Evolutionary conservation across 2,888 invertebrate species (phyloP), one percentile per base, ranked within the genome.

Genomic region (Mythimna loreyi): DNA sequence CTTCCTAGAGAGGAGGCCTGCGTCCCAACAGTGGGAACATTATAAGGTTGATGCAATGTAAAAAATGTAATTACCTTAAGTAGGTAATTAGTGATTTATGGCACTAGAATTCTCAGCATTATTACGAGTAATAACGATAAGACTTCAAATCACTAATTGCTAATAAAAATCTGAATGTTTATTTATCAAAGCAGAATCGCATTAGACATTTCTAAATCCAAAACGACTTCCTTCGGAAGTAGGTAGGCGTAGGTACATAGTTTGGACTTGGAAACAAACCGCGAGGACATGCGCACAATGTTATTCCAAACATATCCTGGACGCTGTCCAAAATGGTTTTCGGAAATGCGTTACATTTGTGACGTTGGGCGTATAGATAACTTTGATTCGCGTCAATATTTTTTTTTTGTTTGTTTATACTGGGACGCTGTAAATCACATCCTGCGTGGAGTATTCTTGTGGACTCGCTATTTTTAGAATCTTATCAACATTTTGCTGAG

Each of bases 261-360:
- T 66, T 28, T 50, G 5, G 8, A 28, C 16, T 40, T 19, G 5
- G 16, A 40, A 3, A 30, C 19, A 28, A 57, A 67, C 68, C 69
- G 74, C 70, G 66, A 74, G 71, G 50, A 62, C 43, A 30, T 33
- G 56, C 40, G 61, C 59, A 55, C 47, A 50, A 45, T 45, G 25
- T 67, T 64, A 50, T 67, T 52, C 50, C 65, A 78, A 71, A 72
- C 61, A 80, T 76, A 77, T 57, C 28, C 78, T 89, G 90, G 90
- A 89, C 53, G 21, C 23, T 36, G 7, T 81, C 89, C 90, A 90
- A 80, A 66, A 71, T 78, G 67, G 28, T 75, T 81, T 83, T 81
- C 81, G 83, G 83, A 88, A 84, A 79, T 86, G 68, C 75, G 73
- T 69, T 65, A 33, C 21, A 55, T 55, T 55, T 33, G 75, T 85